phyloP scores from a whole-genome alignment of 2,797 vertebrate species.

The Argya squamiceps region DNA sequence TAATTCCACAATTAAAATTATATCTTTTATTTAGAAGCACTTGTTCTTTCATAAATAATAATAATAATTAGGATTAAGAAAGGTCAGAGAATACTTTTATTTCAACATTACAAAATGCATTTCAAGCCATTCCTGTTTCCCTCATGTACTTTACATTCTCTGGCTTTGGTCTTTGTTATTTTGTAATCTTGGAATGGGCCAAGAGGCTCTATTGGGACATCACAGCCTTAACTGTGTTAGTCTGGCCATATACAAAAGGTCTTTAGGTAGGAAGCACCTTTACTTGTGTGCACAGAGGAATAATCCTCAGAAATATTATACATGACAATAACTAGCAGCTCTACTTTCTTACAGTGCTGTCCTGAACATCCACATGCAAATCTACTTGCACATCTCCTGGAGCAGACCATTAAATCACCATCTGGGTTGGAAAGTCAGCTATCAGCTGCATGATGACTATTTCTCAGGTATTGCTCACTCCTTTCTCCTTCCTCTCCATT shows the following conservation, averaged over 20 bases:
- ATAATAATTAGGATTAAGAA: conserved; percentile 53
- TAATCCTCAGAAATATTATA: neutral
- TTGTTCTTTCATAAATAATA: conserved; percentile 64
- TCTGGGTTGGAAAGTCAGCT: neutral
- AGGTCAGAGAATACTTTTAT: conserved; percentile 55
- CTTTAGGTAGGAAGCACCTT: neutral
- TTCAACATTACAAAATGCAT: conserved; percentile 28
- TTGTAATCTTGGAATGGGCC: neutral
- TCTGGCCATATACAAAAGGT: neutral
- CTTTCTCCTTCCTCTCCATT: neutral
- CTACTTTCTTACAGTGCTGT: neutral
- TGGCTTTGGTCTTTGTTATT: conserved; percentile 22
- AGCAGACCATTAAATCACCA: neutral
- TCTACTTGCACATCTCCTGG: neutral
- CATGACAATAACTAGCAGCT: neutral
- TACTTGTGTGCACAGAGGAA: neutral
- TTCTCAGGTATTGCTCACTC: neutral
- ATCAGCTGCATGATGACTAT: neutral
- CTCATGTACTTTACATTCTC: conserved; percentile 4
- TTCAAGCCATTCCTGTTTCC: conserved; percentile 14
- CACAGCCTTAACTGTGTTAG: neutral
- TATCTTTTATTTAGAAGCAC: conserved; percentile 47
- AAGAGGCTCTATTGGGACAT: neutral
- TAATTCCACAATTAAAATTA: conserved; percentile 60
- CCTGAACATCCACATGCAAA: neutral